Evolutionary conservation across 2,888 invertebrate species (phyloP).

Genomic region (Troides aeacus): DNA sequence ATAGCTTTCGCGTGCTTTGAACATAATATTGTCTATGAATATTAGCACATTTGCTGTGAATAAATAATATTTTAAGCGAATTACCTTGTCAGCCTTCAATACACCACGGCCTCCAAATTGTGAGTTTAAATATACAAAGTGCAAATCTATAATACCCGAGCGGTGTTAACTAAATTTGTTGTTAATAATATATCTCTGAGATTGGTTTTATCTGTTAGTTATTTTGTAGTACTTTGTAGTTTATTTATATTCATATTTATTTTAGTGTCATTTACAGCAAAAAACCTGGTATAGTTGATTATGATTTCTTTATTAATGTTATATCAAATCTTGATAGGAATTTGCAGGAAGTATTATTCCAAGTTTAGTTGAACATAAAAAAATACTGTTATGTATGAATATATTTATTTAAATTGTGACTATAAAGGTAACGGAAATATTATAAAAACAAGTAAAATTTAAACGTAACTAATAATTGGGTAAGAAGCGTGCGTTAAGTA

Average conservation of each 20-base stretch:
- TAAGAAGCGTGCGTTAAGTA: constrained; percentile 50
- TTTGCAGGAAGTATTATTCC: no score
- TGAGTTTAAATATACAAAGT: constrained; percentile 36
- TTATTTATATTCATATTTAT: no score
- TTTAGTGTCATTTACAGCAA: no score
- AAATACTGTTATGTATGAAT: no score
- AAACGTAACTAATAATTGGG: constrained; percentile 1
- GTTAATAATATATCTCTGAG: constrained; percentile 13
- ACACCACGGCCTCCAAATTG: constrained; percentile 30
- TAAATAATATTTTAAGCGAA: constrained; percentile 47
- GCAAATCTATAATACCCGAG: constrained; percentile 23
- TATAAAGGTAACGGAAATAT: no score
- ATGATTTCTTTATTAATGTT: no score
- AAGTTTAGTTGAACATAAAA: no score
- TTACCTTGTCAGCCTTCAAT: constrained; percentile 48
- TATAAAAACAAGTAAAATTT: no score
- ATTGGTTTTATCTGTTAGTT: not conserved
- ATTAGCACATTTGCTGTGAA: constrained; percentile 28
- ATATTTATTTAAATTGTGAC: no score
- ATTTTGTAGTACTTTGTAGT: not conserved
- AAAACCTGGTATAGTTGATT: no score
- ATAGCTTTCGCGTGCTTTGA: not conserved
- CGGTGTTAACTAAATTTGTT: constrained; percentile 16
- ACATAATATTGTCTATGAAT: not conserved
- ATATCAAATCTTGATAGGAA: no score